phyloP scores from a whole-genome alignment of 2,113 vertebrate species.

The Crotalus viridis region DNA sequence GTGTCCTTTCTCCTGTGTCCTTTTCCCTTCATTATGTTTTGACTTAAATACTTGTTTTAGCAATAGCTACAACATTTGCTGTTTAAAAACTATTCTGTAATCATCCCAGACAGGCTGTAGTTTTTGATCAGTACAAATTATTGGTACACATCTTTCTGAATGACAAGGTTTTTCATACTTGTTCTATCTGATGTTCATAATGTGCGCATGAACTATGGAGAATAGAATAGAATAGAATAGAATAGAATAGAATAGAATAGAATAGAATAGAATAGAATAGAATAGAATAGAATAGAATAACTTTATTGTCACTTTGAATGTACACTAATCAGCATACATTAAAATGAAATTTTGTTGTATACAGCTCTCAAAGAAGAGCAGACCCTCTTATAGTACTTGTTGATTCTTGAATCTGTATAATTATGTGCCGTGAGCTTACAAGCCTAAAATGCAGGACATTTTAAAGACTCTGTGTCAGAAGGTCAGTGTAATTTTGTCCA shows the following conservation, averaged over 20 bases:
- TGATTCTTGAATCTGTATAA: not conserved
- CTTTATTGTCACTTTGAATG: no score
- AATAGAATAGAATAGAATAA: no score
- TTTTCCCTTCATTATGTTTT: not conserved
- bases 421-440: not conserved
- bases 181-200: not conserved
- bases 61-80: not conserved
- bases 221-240: no score
- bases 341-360: no score
- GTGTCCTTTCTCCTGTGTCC: not conserved
- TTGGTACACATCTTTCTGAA: not conserved
- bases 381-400: not conserved
- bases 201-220: not conserved
- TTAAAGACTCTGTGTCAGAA: not conserved
- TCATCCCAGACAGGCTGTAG: not conserved
- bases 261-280: no score
- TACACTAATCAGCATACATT: no score
- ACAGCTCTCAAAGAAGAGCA: not conserved
- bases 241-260: no score
- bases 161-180: not conserved
- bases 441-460: slow-evolving; percentile 19
- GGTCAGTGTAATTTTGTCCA: not conserved
- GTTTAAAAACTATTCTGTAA: not conserved
- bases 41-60: not conserved
- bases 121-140: not conserved